Evolutionary conservation across 2,797 vertebrate genomes (phyloP).

Genomic region (Momotus momota): DNA sequence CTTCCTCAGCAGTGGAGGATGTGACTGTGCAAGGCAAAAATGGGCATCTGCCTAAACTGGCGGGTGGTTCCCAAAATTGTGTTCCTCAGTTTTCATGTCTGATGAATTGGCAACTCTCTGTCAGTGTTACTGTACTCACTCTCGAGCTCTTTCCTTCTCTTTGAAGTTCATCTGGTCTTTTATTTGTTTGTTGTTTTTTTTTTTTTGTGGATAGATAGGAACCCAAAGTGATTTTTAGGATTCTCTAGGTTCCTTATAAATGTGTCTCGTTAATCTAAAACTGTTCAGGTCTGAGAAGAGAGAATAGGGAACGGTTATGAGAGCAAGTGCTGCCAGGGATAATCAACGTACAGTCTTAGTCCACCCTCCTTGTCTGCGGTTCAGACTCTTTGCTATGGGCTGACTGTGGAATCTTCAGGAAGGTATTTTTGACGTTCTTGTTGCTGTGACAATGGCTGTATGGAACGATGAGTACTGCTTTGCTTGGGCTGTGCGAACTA

Average conservation of each 20-base stretch:
- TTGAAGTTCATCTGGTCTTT: background rate
- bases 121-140: background rate
- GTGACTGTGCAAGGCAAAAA: background rate
- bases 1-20: background rate
- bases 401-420: background rate
- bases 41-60: background rate
- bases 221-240: background rate
- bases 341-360: background rate
- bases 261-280: background rate
- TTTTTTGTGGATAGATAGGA: background rate
- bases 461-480: background rate
- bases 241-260: background rate
- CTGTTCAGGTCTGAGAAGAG: background rate
- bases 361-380: background rate
- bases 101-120: background rate
- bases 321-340: background rate
- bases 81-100: background rate
- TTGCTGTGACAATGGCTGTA: background rate
- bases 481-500: background rate
- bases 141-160: background rate
- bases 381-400: background rate
- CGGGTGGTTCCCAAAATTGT: background rate
- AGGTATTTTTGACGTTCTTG: background rate
- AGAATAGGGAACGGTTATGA: background rate
- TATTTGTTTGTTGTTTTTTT: too few relatives aligned